phyloP scores from a whole-genome alignment of 2,888 invertebrate genomes.

The Eupeodes latifasciatus region DNA sequence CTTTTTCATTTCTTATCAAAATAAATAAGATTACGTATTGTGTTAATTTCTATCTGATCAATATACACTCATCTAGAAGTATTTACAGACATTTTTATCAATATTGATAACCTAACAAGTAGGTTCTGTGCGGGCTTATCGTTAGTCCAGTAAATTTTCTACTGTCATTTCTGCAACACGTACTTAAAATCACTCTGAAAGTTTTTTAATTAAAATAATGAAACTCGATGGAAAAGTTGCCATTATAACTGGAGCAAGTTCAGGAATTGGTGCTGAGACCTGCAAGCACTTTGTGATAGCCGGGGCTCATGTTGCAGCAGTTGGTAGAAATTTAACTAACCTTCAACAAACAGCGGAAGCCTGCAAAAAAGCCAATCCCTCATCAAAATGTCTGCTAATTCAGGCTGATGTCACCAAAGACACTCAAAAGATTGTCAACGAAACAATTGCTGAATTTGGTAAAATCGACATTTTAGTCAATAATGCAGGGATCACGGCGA shows the following conservation, averaged over 20 bases:
- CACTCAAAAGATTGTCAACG: slow-evolving; percentile 88
- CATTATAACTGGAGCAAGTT: slow-evolving; percentile 89
- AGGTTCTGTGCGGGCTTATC: not conserved
- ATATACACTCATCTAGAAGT: too few relatives aligned
- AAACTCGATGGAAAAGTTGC: slow-evolving; percentile 84
- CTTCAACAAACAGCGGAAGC: slow-evolving; percentile 86
- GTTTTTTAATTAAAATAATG: slow-evolving; percentile 71
- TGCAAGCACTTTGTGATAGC: slow-evolving; percentile 88
- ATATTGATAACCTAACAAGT: not conserved
- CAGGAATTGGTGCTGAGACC: slow-evolving; percentile 90
- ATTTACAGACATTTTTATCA: not conserved
- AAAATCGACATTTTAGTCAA: slow-evolving; percentile 91
- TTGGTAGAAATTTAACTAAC: slow-evolving; percentile 89
- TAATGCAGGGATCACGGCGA: slow-evolving; percentile 93
- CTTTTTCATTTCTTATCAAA: not conserved
- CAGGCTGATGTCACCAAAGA: slow-evolving; percentile 87
- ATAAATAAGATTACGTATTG: not conserved
- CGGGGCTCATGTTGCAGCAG: slow-evolving; percentile 87
- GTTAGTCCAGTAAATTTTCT: slow-evolving; percentile 1
- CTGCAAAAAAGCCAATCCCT: slow-evolving; percentile 86
- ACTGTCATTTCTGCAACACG: not conserved
- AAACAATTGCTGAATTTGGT: slow-evolving; percentile 87
- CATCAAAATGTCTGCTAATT: slow-evolving; percentile 83
- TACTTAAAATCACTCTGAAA: not conserved
- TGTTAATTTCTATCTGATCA: not conserved